Evolutionary conservation across 2,797 vertebrate species (phyloP).

Genomic region (Gallirallus australis): DNA sequence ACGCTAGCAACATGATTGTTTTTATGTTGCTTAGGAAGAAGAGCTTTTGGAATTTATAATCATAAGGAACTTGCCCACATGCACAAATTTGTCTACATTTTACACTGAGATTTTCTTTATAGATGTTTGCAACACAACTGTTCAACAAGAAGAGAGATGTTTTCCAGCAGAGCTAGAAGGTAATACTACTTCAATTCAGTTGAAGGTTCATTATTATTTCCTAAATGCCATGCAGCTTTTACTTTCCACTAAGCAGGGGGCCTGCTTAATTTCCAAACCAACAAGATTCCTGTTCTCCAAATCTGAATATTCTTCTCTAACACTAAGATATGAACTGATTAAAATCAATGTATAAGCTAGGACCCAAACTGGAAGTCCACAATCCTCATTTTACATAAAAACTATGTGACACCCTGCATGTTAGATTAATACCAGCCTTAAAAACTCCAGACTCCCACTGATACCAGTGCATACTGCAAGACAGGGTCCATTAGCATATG

Average conservation of each 20-base stretch:
- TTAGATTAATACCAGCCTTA: too few species aligned
- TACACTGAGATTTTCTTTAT: not conserved
- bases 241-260: not conserved
- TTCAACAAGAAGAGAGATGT: not conserved
- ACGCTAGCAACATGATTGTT: not conserved
- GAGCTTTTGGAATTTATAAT: not conserved
- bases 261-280: not conserved
- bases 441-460: too few species aligned
- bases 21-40: not conserved
- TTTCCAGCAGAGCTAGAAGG: not conserved
- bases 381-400: too few species aligned
- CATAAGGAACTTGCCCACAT: not conserved
- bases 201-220: not conserved
- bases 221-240: not conserved
- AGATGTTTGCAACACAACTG: not conserved
- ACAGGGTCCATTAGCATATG: too few species aligned
- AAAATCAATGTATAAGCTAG: not conserved
- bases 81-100: not conserved
- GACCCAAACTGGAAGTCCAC: not conserved
- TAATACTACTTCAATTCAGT: not conserved
- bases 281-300: not conserved
- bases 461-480: too few species aligned
- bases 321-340: not conserved
- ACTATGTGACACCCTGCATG: too few species aligned
- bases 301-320: not conserved